These are phyloP conservation scores for Heteropelma amictum DNA, from an alignment of 2,888 invertebrate genomes.

Conservation along the genomic window DNA sequence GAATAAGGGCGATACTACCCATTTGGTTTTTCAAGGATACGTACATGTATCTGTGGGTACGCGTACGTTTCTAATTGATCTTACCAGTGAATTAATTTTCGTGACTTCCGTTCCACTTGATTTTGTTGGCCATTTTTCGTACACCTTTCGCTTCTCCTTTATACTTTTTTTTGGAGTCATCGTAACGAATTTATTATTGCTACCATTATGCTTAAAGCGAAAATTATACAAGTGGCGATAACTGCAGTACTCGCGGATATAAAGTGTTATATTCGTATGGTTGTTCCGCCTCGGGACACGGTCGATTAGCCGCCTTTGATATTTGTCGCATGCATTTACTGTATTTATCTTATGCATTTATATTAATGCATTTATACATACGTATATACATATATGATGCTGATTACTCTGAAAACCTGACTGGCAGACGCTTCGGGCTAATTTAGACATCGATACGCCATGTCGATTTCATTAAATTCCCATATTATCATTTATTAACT, in stretches of 20 bases:
- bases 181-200: constrained; percentile 48
- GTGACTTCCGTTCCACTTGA: constrained; percentile 33
- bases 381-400: not conserved
- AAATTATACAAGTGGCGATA: constrained; percentile 41
- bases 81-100: constrained; percentile 49
- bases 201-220: constrained; percentile 11
- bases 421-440: constrained; percentile 22
- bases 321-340: constrained; percentile 15
- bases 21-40: no score
- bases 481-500: constrained; percentile 52
- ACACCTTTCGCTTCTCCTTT: not conserved
- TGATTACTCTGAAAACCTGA: not conserved
- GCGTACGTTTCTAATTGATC: constrained; percentile 55
- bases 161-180: not conserved
- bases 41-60: not conserved
- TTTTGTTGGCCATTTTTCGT: constrained; percentile 22
- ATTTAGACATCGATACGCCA: constrained; percentile 16
- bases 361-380: not conserved
- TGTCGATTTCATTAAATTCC: constrained; percentile 38
- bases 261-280: not conserved
- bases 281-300: constrained; percentile 29
- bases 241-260: constrained; percentile 39
- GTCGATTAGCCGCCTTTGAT: constrained; percentile 49
- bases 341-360: not conserved
- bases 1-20: no score